Base-by-base conservation (phyloP, 2,797 vertebrate genomes). In the Brotula barbata region DNA sequence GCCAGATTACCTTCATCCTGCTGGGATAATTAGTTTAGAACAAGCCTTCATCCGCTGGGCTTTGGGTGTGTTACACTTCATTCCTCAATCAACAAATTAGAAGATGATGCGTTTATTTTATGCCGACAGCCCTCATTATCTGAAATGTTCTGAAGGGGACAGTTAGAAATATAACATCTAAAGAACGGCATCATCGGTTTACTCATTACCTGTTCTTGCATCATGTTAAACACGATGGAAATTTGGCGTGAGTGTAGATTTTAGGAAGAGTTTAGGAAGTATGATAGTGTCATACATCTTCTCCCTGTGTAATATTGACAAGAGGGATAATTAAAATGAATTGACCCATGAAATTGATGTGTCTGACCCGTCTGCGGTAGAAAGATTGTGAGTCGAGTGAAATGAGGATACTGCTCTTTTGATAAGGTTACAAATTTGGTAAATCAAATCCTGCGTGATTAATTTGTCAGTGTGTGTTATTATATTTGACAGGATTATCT, bases 331-430 rank as follows among this genome's bases (percentile, higher is more conserved):
- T 82, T 85, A 65, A 82, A 83, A 85, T 62, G 45, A 80, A 71
- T 48, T 83, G 75, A 83, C 65, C 65, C 70, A 68, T 78, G 71
- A 82, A 85, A 78, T 73, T 58, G 60, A 70, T 40, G 68, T 56
- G 67, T 53, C 58, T 63, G 56, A 62, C 52, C 60, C 37, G 43
- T 52, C 36, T 25, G 58, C 5, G 3, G 9, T 33, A 28, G 34
- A 12, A 40, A 41, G 37, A 59, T 60, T 39, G 23, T 45, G 44
- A 15, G n/a, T 17, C 20, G 14, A 47, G 14, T 25, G 41, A 61
- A 33, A 39, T 23, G 28, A 68, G 31, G 44, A 33, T 25, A 56
- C 17, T 31, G 57, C 25, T 44, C 34, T 45, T 16, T 23, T 58
- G 60, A 53, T 23, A 39, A 53, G 42, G 47, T 58, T 22, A 51